These are phyloP conservation scores for Tauraco hartlaubi DNA, from an alignment of 2,797 vertebrate genomes.

Conservation along the genomic window DNA sequence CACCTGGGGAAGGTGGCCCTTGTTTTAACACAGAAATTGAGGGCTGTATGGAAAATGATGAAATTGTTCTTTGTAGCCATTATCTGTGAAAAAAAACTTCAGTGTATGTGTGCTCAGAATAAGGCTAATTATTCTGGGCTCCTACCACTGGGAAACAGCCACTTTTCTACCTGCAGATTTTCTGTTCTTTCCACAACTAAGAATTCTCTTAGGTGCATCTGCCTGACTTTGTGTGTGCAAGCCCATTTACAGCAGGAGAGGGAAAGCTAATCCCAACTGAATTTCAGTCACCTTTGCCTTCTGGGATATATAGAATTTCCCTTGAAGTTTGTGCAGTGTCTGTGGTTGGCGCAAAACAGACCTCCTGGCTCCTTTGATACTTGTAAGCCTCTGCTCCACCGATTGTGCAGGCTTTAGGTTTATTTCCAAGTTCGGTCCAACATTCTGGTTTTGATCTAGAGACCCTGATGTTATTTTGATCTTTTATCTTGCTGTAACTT, in stretches of 20 bases:
- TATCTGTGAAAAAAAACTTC: not conserved
- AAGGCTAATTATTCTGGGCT: not conserved
- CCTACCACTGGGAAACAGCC: not conserved
- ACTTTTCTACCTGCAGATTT: not conserved
- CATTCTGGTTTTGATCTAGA: slow-evolving; percentile 52
- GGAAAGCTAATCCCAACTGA: slow-evolving; percentile 8
- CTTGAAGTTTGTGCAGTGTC: slow-evolving; percentile 49
- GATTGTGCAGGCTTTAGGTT: slow-evolving; percentile 43
- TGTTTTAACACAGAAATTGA: not conserved
- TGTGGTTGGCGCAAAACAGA: not conserved
- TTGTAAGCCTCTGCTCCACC: slow-evolving; percentile 45
- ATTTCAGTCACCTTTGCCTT: slow-evolving; percentile 57
- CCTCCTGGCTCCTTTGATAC: slow-evolving; percentile 38
- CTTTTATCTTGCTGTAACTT: slow-evolving; percentile 38
- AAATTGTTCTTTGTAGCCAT: not conserved
- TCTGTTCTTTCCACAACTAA: not conserved
- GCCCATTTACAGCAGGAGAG: slow-evolving; percentile 1
- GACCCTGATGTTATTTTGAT: slow-evolving; percentile 64
- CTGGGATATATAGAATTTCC: slow-evolving; percentile 26
- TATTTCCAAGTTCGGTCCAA: slow-evolving; percentile 41
- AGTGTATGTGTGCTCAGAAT: not conserved
- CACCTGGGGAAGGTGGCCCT: not conserved
- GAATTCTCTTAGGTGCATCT: not conserved
- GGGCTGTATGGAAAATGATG: not conserved
- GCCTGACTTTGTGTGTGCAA: not conserved